Percentiles rank a stretch among this genome's conserved stretches.
These are phyloP conservation scores for Psilanteris sp. DNA, from an alignment of 1,140 invertebrate genomes.

Conservation along the genomic window DNA sequence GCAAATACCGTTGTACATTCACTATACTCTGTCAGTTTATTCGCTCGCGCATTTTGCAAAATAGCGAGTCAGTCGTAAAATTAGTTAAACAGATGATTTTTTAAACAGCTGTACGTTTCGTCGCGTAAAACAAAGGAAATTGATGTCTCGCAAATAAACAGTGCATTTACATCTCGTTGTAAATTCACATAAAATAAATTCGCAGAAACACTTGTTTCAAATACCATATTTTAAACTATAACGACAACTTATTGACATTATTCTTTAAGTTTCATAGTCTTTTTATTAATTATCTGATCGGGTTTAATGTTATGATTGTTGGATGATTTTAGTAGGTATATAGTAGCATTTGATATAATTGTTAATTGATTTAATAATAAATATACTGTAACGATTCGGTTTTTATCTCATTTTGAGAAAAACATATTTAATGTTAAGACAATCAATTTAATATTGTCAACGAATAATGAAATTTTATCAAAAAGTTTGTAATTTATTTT, in stretches of 20 bases:
- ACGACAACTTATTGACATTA: no score
- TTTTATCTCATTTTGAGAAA: no score
- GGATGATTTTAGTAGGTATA: no score
- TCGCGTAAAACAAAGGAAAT: conserved; percentile 23
- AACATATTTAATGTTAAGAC: no score
- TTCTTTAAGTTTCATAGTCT: no score
- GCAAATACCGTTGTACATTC: conserved; percentile 61
- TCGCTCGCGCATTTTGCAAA: conserved; percentile 51
- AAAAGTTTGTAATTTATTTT: conserved; percentile 40
- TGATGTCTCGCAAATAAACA: conserved; percentile 25
- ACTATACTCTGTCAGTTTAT: conserved; percentile 47
- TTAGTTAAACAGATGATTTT: conserved; percentile 60
- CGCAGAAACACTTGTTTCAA: not conserved
- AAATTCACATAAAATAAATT: not conserved
- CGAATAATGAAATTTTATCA: conserved; percentile 4
- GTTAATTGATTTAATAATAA: no score
- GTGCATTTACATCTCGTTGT: not conserved
- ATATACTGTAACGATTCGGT: no score
- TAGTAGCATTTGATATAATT: no score
- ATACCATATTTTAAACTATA: no score
- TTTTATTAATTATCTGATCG: no score
- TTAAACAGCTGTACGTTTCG: conserved; percentile 39
- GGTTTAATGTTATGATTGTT: no score
- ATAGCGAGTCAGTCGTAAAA: conserved; percentile 50
- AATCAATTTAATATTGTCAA: conserved; percentile 22